Base-by-base conservation (phyloP, 1,140 invertebrate genomes). In the Drosophila miranda region DNA sequence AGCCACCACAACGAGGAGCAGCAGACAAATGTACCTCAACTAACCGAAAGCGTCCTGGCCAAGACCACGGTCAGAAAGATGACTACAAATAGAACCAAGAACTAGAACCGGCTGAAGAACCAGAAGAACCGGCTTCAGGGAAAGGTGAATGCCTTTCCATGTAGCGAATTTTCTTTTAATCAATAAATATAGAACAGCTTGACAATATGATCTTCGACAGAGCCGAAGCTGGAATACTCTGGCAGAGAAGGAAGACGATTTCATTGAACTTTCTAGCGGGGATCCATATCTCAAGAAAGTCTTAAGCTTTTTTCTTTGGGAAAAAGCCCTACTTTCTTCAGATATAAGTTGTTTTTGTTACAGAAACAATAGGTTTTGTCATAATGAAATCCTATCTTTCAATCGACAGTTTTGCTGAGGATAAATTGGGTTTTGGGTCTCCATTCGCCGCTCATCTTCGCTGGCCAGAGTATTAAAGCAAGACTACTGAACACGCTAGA, bases 141-240 rank as follows among this genome's bases (percentile, higher is more conserved):
- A 64, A 52, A 82, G 82, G 74, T 82, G 59, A 75, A 70, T 80
- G 69, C 72, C 59, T 7, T 11, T 49, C 53, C 68, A 63, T 58
- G 53, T 41, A 53, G 58, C 60, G 66, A 52, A 45, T 64, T 58
- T 78, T 75, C 21, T 59, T 68, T 88, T 55, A 72, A 59, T 76
- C 72, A 70, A 75, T 75, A 75, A 75, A 75, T 66, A 75, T 34
- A 73, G 60, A 62, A 49, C 49, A 71, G 57, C 50, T 50, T 56
- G 59, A 57, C 38, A 56, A 55, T 53, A 34, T 49, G 13, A 64
- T 16, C 50, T 59, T 46, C 58, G 50, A 42, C 45, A 0, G 2
- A 41, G 44, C 51, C 51, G 64, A 68, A 54, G 43, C 0, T 1
- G 26, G 7, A 1, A 46, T 74, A 74, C 70, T 46, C 70, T 52